Evolutionary conservation across 2,113 vertebrate genomes (phyloP), one percentile per base, ranked within the genome.

Genomic region (Dipodomys merriami): DNA sequence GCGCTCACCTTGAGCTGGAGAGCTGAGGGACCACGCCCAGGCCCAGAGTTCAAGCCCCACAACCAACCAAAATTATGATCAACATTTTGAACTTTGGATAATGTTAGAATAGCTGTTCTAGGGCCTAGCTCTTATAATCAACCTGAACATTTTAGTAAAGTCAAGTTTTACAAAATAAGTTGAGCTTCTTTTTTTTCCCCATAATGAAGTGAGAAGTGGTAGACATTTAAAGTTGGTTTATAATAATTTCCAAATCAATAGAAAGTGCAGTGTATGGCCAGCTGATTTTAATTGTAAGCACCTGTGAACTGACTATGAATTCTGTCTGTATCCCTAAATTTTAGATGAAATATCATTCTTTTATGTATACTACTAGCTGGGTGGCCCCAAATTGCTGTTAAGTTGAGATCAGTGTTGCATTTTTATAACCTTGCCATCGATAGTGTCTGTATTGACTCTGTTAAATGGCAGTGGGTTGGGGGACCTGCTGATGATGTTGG

Each of bases 71-170:
- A 65, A 78, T 85, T 88, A 22, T 49, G 71, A 20, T 69, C 29
- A 86, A 69, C 7, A 62, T 72, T 93, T 83, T 86, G 20, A 86
- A 64, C 3, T 33, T 60, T 39, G 19, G 12, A 11, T 74, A 49
- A 20, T 88, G 60, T 29, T 87, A 77, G 25, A 60, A 83, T 84
- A 44, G 69, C 79, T 57, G 15, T 57, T 57, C 15, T 57, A 15
- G 53, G 13, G 16, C 83, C 76, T 86, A 65, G 83, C 46, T 91
- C 91, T 83, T 86, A 65, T 85, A 69, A 16, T 93, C 23, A 91
- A 20, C 87, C 35, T 88, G 71, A 85, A 53, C 30, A 79, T 93
- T 88, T 72, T 76, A 7, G 73, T 83, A 92, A 87, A 94, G 27
- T 73, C n/a, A 12, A 44, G 84, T 78, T 89, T 95, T 71, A 22